phyloP scores from a whole-genome alignment of 2,888 invertebrate genomes.

The Drosophila falleni region DNA sequence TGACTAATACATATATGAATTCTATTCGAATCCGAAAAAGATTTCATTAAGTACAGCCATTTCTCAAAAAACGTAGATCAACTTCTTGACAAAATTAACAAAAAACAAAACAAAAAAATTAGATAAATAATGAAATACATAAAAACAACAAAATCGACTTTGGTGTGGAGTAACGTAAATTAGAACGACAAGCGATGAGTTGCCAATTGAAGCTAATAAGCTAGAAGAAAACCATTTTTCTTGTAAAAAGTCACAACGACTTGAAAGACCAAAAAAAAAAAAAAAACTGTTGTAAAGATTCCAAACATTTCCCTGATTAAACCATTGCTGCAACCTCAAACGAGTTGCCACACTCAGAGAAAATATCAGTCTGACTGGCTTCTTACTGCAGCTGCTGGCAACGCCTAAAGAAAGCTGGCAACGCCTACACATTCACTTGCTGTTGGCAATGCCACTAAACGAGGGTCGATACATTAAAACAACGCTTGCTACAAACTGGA shows the following conservation, averaged over 20 bases:
- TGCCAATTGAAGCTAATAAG: constrained; percentile 10
- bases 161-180: constrained; percentile 1
- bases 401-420: constrained; percentile 45
- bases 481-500: neutral
- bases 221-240: neutral
- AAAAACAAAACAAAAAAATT: constrained; percentile 51
- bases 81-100: constrained; percentile 90
- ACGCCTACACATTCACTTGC: constrained; percentile 27
- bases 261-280: neutral
- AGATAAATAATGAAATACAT: constrained; percentile 48
- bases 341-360: neutral
- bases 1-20: neutral
- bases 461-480: constrained; percentile 30
- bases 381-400: constrained; percentile 16
- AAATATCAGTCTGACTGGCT: neutral
- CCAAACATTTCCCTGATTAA: neutral
- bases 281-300: neutral
- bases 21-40: constrained; percentile 12
- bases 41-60: constrained; percentile 87
- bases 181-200: constrained; percentile 5
- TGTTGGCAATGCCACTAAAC: constrained; percentile 19
- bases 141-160: constrained; percentile 19
- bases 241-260: neutral
- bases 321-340: constrained; percentile 2
- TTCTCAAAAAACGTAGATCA: constrained; percentile 97